Evolutionary conservation across 2,888 invertebrate genomes (phyloP).

Genomic region (Dermolepida albohirtum): DNA sequence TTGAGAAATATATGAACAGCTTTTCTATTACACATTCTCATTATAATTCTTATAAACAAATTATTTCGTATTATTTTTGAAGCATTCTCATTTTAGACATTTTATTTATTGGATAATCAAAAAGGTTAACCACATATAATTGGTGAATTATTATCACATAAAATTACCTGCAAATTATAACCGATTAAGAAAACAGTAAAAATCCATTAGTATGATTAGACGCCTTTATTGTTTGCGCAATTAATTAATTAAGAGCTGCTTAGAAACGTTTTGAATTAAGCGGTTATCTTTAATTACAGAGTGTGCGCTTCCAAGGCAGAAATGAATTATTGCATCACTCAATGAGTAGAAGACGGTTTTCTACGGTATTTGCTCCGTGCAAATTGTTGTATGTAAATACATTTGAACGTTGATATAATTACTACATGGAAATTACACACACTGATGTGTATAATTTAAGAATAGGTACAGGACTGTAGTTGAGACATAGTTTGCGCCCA

Average conservation of each 20-base stretch:
- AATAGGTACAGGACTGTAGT: no score
- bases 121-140: background rate
- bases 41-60: no score
- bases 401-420: constrained; percentile 7
- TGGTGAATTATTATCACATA: background rate
- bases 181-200: constrained; percentile 7
- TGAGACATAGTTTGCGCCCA: no score
- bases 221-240: constrained; percentile 6
- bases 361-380: constrained; percentile 10
- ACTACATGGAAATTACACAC: constrained; percentile 5
- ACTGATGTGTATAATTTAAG: background rate
- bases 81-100: background rate
- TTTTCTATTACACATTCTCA: no score
- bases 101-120: background rate
- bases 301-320: background rate
- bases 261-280: constrained; percentile 11
- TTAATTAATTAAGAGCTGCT: constrained; percentile 15
- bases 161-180: constrained; percentile 2
- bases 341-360: constrained; percentile 2
- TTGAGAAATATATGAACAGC: no score
- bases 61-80: background rate
- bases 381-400: constrained; percentile 3
- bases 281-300: constrained; percentile 7
- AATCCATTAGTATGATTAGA: constrained; percentile 11
- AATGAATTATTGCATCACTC: constrained; percentile 22